Base-by-base conservation (phyloP, 2,797 vertebrate genomes). In the Chaunax sp. region DNA sequence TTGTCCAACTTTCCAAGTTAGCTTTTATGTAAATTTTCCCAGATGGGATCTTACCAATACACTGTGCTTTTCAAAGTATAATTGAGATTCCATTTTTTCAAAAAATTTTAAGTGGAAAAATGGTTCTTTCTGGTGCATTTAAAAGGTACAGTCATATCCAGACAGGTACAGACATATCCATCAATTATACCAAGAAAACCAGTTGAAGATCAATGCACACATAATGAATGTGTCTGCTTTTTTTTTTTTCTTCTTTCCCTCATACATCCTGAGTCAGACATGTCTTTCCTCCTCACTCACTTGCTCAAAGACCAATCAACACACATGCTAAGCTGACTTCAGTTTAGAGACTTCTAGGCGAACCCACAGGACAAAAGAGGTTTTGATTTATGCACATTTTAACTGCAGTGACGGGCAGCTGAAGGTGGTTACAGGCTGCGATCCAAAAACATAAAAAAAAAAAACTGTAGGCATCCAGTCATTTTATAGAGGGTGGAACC, bases 401-500 rank as follows among this genome's bases (percentile, higher is more conserved):
- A 35, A 60, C 4, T 56, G 38, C 38, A 52, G 60, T 18, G 61
- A 37, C 46, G 22, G 3, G 4, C 65, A 64, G 58, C 56, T 54
- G 62, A 66, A 30, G 44, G 45, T 25, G 52, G 50, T 20, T 25
- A 59, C 10, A 14, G 13, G 26, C 69, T 1, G 28, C 2, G 3
- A 56, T 50, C 28, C 35, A 30, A 33, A 71, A 50, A 61, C 30
- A 3, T 37, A 58, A 54, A 53, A 58, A 61, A 4, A 63, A 14
- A 3, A 14, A 47, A 3, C 46, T 60, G 30, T 6, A 38, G 60
- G 11, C 45, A 19, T 47, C 56, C 44, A 47, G 28, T 47, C 44
- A 60, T 79, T 79, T 71, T 30, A 65, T 61, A 69, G 40, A 73
- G 46, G 53, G 50, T 64, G 58, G 55, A 69, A 77, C 64, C 47